Percentiles rank a stretch among this genome's conserved stretches.
These are phyloP conservation scores for Aphelenchoides fujianensis DNA, from an alignment of 1,140 invertebrate species.

Conservation along the genomic window DNA sequence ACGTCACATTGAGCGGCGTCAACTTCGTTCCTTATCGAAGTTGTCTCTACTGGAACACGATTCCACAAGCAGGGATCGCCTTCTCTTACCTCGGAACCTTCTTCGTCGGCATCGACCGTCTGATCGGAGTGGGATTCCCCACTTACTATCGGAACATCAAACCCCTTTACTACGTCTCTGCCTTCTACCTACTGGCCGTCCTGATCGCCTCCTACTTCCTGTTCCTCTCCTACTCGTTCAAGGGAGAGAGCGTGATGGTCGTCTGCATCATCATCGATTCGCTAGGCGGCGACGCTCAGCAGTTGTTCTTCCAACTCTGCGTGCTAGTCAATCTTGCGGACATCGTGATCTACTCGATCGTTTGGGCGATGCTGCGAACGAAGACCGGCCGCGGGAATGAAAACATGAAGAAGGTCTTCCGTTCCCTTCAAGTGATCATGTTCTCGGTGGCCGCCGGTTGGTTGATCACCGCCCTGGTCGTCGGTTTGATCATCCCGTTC, in stretches of 20 bases:
- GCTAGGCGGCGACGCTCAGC: conserved; percentile 3
- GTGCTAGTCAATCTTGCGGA: conserved; percentile 17
- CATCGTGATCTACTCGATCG: conserved; percentile 2
- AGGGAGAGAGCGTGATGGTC: background rate
- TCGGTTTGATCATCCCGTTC: conserved; percentile 7
- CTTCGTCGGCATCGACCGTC: conserved; percentile 15
- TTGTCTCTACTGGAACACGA: background rate
- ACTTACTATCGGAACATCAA: background rate
- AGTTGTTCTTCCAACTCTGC: conserved; percentile 14
- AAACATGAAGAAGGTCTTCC: conserved; percentile 13
- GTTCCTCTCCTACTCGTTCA: conserved; percentile 6
- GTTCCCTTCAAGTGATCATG: conserved; percentile 13
- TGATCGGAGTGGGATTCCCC: conserved; percentile 6
- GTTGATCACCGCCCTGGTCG: background rate
- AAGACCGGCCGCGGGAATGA: background rate
- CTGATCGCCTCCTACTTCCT: background rate
- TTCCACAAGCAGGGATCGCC: background rate
- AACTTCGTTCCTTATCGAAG: conserved; percentile 15
- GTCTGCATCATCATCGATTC: conserved; percentile 5
- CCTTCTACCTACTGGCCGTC: background rate
- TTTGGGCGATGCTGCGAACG: background rate
- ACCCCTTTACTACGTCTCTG: background rate
- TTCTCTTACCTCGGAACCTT: background rate
- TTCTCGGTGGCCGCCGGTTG: conserved; percentile 1
- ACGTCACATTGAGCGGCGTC: background rate